Evolutionary conservation across 2,113 vertebrate genomes (phyloP).

Genomic region (Bolborhynchus lineola): DNA sequence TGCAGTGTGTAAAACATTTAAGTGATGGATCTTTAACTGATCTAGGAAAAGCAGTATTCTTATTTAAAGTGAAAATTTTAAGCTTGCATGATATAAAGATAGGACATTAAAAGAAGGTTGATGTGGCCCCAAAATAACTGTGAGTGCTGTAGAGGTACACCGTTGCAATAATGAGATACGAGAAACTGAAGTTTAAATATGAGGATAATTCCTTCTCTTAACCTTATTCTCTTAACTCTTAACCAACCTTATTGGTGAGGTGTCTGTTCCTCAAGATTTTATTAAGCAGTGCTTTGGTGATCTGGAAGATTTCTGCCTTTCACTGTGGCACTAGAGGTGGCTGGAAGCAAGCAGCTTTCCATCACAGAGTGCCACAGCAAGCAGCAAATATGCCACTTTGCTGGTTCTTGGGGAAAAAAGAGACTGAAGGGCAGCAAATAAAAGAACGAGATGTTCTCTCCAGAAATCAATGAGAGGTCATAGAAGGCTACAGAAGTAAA

Average conservation of each 20-base stretch:
- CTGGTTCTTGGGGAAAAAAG: background rate
- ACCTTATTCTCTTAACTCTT: too few species aligned
- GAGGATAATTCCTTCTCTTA: background rate
- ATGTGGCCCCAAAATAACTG: background rate
- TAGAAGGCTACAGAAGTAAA: background rate
- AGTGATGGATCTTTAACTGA: background rate
- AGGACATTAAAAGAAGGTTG: background rate
- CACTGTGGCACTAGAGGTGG: background rate
- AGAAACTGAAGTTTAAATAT: background rate
- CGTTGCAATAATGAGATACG: background rate
- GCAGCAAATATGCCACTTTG: background rate
- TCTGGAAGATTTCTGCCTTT: background rate
- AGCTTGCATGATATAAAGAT: background rate
- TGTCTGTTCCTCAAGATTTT: background rate
- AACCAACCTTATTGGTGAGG: background rate
- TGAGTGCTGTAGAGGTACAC: background rate
- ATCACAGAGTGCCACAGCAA: background rate
- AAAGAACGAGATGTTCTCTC: background rate
- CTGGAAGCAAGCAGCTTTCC: background rate
- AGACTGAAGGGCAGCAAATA: background rate
- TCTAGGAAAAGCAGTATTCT: background rate
- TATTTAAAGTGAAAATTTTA: background rate
- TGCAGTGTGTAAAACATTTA: background rate
- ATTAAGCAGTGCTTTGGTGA: background rate
- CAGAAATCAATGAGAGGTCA: background rate